phyloP scores from a whole-genome alignment of 2,888 invertebrate species.

The Plagodis dolabraria region DNA sequence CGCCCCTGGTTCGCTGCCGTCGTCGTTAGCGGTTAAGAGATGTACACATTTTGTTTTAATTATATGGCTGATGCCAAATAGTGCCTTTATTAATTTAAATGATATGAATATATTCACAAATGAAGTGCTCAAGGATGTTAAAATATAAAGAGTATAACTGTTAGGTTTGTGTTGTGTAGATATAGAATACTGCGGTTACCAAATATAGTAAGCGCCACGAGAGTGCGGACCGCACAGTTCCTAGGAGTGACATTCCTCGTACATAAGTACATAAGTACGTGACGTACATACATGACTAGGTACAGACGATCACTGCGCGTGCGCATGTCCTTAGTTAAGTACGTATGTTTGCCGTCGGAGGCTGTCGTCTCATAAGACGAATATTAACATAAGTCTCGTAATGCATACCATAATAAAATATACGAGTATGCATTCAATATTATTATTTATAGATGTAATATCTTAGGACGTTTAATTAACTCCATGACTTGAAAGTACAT shows the following conservation, averaged over 20 bases:
- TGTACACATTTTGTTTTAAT: slow-evolving; percentile 1
- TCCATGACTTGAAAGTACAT: slow-evolving; percentile 78
- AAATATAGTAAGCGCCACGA: slow-evolving; percentile 2
- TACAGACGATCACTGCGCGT: neutral
- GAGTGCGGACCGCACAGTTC: slow-evolving; percentile 5
- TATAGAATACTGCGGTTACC: slow-evolving; percentile 9
- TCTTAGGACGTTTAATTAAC: slow-evolving; percentile 37
- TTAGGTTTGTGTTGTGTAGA: slow-evolving; percentile 1
- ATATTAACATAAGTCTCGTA: slow-evolving; percentile 12
- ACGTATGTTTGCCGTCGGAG: slow-evolving; percentile 9
- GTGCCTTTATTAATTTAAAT: slow-evolving; percentile 17
- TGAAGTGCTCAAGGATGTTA: slow-evolving; percentile 25
- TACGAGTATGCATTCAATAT: slow-evolving; percentile 8
- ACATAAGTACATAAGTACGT: neutral
- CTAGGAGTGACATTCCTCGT: neutral
- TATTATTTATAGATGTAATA: slow-evolving; percentile 13
- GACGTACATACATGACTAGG: too few species aligned
- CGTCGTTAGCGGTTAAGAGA: slow-evolving; percentile 10
- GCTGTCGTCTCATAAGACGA: slow-evolving; percentile 13
- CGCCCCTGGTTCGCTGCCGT: too few species aligned
- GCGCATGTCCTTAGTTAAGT: too few species aligned
- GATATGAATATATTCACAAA: slow-evolving; percentile 15
- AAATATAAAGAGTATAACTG: neutral
- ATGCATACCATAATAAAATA: slow-evolving; percentile 15
- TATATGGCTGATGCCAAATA: slow-evolving; percentile 58